These are phyloP conservation scores for Scaptomyza montana DNA, from an alignment of 1,140 invertebrate species.

Conservation along the genomic window DNA sequence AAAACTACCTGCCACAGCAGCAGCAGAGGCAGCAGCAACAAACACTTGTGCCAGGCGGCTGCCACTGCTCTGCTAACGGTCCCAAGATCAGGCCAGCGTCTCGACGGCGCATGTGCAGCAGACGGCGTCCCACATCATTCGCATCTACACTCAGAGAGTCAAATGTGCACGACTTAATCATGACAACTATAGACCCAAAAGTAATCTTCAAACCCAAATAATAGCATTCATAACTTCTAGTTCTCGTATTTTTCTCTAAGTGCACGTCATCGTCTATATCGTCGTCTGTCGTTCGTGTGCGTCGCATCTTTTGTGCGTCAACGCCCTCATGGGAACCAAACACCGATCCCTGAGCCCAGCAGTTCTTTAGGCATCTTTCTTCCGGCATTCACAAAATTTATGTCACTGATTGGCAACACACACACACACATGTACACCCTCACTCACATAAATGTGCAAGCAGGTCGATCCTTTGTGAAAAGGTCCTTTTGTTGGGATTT, in stretches of 20 bases:
- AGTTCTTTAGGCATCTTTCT: conserved; percentile 54
- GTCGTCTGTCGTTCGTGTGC: conserved; percentile 47
- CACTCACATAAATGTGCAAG: background rate
- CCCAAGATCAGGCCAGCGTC: conserved; percentile 18
- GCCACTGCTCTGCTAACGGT: conserved; percentile 65
- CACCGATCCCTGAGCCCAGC: conserved; percentile 32
- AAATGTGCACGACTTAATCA: conserved; percentile 6
- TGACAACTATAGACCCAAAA: too few species aligned
- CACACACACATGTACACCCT: background rate
- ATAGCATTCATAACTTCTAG: too few species aligned
- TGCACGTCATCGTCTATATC: conserved; percentile 32
- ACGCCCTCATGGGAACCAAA: conserved; percentile 79
- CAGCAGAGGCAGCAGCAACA: conserved; percentile 13
- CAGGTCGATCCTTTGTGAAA: conserved; percentile 44
- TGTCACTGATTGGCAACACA: conserved; percentile 73
- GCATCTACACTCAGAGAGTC: background rate
- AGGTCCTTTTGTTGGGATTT: conserved; percentile 51
- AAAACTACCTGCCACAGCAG: conserved; percentile 19
- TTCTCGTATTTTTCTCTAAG: background rate
- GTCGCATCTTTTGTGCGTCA: conserved; percentile 63
- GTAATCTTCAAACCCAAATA: background rate
- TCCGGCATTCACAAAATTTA: conserved; percentile 66
- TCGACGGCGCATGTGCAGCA: conserved; percentile 40
- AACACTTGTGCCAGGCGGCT: conserved; percentile 75
- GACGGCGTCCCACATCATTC: conserved; percentile 6